A percentile compares a stretch with the other conserved stretches of the same genome.
phyloP scores from a whole-genome alignment of 2,113 vertebrate genomes.

The Lonchura striata region DNA sequence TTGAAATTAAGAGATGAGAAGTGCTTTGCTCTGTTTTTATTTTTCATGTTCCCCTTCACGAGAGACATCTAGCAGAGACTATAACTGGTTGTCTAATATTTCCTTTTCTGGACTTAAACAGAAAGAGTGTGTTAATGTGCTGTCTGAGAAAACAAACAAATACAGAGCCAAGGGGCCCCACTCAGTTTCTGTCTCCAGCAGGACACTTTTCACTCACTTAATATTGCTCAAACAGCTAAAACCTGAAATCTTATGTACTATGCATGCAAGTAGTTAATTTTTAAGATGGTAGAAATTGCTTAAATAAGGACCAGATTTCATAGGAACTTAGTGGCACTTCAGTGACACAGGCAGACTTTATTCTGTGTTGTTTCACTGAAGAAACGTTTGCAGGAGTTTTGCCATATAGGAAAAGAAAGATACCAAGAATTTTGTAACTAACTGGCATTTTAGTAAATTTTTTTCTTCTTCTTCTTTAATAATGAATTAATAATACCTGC shows the following conservation, averaged over 20 bases:
- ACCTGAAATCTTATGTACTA: not conserved
- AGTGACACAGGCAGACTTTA: not conserved
- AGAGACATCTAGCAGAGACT: not conserved
- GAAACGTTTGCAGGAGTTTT: not conserved
- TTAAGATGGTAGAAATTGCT: not conserved
- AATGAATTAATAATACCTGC: not conserved
- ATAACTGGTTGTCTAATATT: not conserved
- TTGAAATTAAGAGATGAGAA: not conserved
- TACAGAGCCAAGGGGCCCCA: not conserved
- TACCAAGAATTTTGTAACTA: not conserved
- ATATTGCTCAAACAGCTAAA: not conserved
- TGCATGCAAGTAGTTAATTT: not conserved
- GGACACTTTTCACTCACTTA: not conserved
- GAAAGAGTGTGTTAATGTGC: not conserved
- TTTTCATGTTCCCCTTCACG: not conserved
- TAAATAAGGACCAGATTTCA: constrained; percentile 11
- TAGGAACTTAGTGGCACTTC: not conserved
- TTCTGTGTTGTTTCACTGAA: not conserved
- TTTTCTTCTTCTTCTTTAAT: not conserved
- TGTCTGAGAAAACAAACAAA: not conserved
- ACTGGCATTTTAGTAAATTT: not conserved
- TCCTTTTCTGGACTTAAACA: not conserved
- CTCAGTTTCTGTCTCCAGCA: not conserved
- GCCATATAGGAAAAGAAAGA: not conserved
- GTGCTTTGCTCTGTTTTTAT: not conserved